Evolutionary conservation across 1,140 invertebrate genomes (phyloP).

Genomic region (Doryteuthis pealeii): DNA sequence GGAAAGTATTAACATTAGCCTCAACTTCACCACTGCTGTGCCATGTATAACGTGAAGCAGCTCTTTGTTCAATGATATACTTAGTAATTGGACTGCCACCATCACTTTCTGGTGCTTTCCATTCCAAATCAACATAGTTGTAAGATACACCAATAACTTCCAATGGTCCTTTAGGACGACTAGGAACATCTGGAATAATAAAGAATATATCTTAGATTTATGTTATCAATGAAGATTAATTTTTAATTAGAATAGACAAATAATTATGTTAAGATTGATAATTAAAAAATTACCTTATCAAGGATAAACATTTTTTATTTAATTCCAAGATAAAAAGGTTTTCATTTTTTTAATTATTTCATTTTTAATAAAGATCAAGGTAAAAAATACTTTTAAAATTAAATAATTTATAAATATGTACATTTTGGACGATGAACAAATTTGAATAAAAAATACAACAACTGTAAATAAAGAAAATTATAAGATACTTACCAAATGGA

Average conservation of each 20-base stretch:
- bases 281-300: background rate
- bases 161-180: conserved; percentile 55
- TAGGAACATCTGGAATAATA: conserved; percentile 47
- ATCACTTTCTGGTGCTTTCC: conserved; percentile 91
- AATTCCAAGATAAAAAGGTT: too few species aligned
- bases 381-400: too few species aligned
- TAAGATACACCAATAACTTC: conserved; percentile 87
- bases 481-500: conserved; percentile 77
- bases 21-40: conserved; percentile 77
- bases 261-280: too few species aligned
- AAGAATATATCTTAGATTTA: background rate
- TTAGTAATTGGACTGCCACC: conserved; percentile 91
- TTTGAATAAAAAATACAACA: too few species aligned
- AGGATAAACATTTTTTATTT: background rate
- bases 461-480: too few species aligned
- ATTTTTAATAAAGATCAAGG: too few species aligned
- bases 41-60: conserved; percentile 75
- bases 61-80: conserved; percentile 95
- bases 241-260: too few species aligned
- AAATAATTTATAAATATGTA: too few species aligned
- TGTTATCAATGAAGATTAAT: too few species aligned
- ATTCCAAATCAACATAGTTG: conserved; percentile 89
- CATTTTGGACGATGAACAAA: too few species aligned
- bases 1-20: conserved; percentile 60
- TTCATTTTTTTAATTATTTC: too few species aligned